Evolutionary conservation across 2,797 vertebrate species (phyloP), one percentile per base, ranked within the genome.

Genomic region (Tenualosa thibaudeaui): DNA sequence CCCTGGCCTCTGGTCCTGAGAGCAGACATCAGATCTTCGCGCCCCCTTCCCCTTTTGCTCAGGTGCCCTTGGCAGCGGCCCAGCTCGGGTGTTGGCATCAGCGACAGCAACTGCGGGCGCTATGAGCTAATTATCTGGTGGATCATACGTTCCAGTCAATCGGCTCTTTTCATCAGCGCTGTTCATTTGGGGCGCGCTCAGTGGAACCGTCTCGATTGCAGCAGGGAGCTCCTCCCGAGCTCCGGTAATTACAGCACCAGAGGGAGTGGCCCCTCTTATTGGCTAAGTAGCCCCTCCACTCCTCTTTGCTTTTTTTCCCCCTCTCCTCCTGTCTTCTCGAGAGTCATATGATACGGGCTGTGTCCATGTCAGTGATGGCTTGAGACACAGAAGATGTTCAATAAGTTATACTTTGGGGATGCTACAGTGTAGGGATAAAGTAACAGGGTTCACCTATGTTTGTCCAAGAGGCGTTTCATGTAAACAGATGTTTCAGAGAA

Each of bases 131-230:
- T 78, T 78, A 78, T 78, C 71, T 78, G 71, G 37, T 78, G 71
- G 71, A 78, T 78, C 71, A 78, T 78, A 78, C 71, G 71, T 78
- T 78, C 71, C 71, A 78, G 71, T 78, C 71, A 78, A 78, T 78
- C 71, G 71, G 71, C 19, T 78, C 71, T 78, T 78, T 78, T 78
- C 71, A 78, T 78, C 71, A 78, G 40, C 37, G 19, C 71, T 8
- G 37, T 78, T 43, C 71, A 78, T 78, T 78, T 78, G 71, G 7
- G 71, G 40, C 37, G 37, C 71, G 17, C 71, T 78, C 71, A 78
- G 71, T 46, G 71, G 71, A 78, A 78, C 71, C 17, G 15, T 78
- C 71, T 78, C 71, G 13, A 78, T 46, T 78, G 40, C 71, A 78
- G 71, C 3, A 7, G 58, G 71, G 40, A 46, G 71, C 65, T 71